Evolutionary conservation across 2,113 vertebrate species (phyloP).

Genomic region (Buteo buteo): DNA sequence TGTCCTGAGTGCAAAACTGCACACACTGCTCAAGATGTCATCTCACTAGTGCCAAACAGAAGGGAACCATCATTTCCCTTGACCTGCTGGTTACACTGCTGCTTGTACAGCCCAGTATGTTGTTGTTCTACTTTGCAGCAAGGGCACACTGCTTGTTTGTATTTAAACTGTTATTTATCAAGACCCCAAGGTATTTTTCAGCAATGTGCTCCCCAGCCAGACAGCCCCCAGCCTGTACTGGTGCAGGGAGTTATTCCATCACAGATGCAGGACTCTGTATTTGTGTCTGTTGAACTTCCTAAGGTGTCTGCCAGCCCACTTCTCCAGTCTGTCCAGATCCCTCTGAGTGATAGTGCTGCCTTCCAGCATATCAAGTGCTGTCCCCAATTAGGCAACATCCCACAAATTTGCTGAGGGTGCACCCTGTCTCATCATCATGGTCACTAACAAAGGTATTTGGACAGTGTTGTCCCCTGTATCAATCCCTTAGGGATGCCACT

Average conservation of each 20-base stretch:
- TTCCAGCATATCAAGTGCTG: neutral
- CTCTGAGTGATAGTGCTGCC: neutral
- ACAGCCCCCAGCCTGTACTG: neutral
- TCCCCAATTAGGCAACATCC: neutral
- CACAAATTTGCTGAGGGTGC: neutral
- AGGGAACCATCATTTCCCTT: neutral
- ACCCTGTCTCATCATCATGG: neutral
- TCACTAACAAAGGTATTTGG: neutral
- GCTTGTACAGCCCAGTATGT: neutral
- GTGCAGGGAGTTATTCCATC: neutral
- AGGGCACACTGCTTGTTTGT: neutral
- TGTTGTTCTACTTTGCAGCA: neutral
- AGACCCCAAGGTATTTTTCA: neutral
- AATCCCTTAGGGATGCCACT: neutral
- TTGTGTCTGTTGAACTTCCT: neutral
- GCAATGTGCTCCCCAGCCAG: neutral
- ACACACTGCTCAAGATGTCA: neutral
- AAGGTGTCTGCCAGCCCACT: neutral
- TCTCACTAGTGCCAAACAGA: accelerated
- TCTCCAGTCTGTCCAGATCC: neutral
- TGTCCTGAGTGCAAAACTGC: neutral
- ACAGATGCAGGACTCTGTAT: neutral
- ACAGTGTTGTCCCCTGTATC: neutral
- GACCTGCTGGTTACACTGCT: neutral
- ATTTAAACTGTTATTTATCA: neutral